phyloP scores from a whole-genome alignment of 2,113 vertebrate species.

The Girardinichthys multiradiatus region DNA sequence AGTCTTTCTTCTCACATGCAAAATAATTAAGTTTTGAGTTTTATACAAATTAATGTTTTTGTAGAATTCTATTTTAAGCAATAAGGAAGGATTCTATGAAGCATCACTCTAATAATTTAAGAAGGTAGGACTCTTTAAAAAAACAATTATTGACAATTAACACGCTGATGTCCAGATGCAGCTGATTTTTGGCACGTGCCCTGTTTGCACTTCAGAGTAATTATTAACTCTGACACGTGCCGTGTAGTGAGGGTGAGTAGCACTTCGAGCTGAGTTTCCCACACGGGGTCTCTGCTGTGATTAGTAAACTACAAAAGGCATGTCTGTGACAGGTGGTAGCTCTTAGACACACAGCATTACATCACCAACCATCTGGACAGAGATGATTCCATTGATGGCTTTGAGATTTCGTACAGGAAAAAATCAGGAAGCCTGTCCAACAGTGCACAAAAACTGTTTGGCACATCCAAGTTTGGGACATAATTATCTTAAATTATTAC shows the following conservation, averaged over 20 bases:
- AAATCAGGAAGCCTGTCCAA: background rate
- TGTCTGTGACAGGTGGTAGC: slow-evolving; percentile 26
- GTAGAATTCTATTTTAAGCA: too few relatives aligned
- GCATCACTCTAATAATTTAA: too few relatives aligned
- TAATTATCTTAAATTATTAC: background rate
- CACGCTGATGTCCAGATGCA: slow-evolving; percentile 31
- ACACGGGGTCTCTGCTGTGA: slow-evolving; percentile 43
- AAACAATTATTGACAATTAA: background rate
- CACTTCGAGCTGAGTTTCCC: slow-evolving; percentile 53
- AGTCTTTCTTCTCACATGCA: background rate
- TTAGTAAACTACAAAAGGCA: slow-evolving; percentile 48
- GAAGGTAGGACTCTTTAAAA: background rate
- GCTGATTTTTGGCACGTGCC: slow-evolving; percentile 8
- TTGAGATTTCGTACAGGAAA: background rate
- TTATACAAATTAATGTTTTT: too few relatives aligned
- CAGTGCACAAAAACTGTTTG: too few relatives aligned
- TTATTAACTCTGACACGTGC: slow-evolving; percentile 9
- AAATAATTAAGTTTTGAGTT: background rate
- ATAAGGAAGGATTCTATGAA: too few relatives aligned
- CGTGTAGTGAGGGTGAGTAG: slow-evolving; percentile 37
- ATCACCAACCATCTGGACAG: slow-evolving; percentile 63
- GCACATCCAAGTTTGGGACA: background rate
- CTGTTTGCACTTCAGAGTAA: background rate
- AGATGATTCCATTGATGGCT: slow-evolving; percentile 28
- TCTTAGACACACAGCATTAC: slow-evolving; percentile 21